Conservation (phyloP, 1,140 invertebrate species). For the Tetramorium parvispinum region DNA sequence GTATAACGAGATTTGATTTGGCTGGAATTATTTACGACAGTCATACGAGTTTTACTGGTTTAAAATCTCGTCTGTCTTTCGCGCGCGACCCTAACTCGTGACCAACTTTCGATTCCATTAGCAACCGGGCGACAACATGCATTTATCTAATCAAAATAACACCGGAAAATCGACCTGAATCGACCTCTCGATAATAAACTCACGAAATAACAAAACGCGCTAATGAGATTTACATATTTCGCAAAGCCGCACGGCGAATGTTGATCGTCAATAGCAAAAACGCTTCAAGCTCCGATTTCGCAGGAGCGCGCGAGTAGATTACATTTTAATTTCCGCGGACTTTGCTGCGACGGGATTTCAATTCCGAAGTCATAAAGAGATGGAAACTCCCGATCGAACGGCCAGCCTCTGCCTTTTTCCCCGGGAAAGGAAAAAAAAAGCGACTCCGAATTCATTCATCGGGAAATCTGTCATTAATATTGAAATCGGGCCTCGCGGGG, state of each 20-base stretch:
- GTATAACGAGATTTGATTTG: background rate
- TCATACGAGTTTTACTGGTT: constrained; percentile 8
- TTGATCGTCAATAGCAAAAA: background rate
- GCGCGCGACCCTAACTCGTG: background rate
- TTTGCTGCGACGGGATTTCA: background rate
- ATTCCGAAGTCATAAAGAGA: background rate
- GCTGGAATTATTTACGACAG: background rate
- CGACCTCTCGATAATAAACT: background rate
- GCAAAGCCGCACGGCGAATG: background rate
- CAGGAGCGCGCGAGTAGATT: background rate
- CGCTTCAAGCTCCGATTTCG: background rate
- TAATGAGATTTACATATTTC: background rate
- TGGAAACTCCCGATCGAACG: background rate
- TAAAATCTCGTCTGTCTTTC: background rate
- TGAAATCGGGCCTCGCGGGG: background rate
- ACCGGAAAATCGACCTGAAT: constrained; percentile 1
- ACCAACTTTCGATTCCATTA: background rate
- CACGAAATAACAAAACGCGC: background rate
- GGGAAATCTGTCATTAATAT: background rate
- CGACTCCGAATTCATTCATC: background rate
- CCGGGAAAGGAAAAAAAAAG: background rate
- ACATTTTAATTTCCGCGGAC: background rate
- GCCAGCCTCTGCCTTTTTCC: background rate
- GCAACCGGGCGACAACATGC: background rate
- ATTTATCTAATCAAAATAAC: constrained; percentile 4